phyloP scores from a whole-genome alignment of 2,888 invertebrate species.

The Asteroscopus sphinx region DNA sequence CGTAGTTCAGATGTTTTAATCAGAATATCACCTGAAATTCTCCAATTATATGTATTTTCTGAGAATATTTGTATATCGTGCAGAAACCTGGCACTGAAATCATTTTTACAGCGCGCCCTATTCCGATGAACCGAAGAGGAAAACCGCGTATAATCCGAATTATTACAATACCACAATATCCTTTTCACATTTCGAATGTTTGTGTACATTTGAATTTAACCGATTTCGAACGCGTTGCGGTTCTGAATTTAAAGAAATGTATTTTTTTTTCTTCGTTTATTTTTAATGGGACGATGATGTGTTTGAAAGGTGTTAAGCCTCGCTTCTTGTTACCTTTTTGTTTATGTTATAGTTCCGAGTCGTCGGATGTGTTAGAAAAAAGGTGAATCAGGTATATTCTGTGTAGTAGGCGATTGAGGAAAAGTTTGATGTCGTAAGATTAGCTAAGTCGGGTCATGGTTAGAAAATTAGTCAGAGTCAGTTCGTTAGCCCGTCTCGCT shows the following conservation, averaged over 20 bases:
- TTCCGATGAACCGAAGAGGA: slow-evolving; percentile 63
- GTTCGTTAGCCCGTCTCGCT: slow-evolving; percentile 10
- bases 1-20: slow-evolving; percentile 9
- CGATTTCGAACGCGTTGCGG: slow-evolving; percentile 12
- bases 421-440: slow-evolving; percentile 38
- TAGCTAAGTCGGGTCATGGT: slow-evolving; percentile 38
- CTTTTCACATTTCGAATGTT: slow-evolving; percentile 28
- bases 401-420: slow-evolving; percentile 33
- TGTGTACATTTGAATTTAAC: slow-evolving; percentile 47
- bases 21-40: slow-evolving; percentile 24
- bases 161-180: slow-evolving; percentile 42
- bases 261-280: slow-evolving; percentile 27
- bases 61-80: slow-evolving; percentile 50
- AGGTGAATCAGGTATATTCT: slow-evolving; percentile 42
- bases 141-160: slow-evolving; percentile 55
- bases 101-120: slow-evolving; percentile 39
- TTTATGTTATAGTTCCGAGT: slow-evolving; percentile 35
- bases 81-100: slow-evolving; percentile 54
- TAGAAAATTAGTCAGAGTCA: slow-evolving; percentile 27
- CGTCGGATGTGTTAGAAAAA: slow-evolving; percentile 37
- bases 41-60: slow-evolving; percentile 44
- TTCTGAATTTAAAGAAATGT: slow-evolving; percentile 37
- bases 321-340: slow-evolving; percentile 36
- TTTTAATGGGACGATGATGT: background rate
- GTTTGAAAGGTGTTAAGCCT: slow-evolving; percentile 39